These are phyloP conservation scores for Eremobia ochroleuca DNA, from an alignment of 2,888 invertebrate species.

Conservation along the genomic window DNA sequence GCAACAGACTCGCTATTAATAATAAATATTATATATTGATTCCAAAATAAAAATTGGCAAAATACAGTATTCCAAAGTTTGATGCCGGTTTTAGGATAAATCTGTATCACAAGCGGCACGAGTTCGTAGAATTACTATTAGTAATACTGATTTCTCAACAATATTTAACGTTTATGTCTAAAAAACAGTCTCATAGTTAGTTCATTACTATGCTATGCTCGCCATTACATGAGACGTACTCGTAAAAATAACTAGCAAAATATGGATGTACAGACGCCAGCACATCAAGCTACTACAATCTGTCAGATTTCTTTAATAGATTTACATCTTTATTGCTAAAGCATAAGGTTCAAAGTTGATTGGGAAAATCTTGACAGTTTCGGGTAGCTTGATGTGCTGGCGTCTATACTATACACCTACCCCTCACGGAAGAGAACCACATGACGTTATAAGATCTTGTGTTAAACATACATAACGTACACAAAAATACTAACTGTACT, in stretches of 20 bases:
- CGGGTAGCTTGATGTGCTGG: too few relatives aligned
- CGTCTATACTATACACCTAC: neutral
- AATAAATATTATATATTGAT: too few relatives aligned
- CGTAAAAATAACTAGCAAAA: neutral
- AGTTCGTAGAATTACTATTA: neutral
- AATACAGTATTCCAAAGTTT: neutral
- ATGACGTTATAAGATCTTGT: neutral
- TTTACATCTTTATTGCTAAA: too few relatives aligned
- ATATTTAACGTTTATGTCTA: neutral
- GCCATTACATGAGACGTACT: neutral
- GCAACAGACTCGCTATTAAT: neutral
- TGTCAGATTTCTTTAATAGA: too few relatives aligned
- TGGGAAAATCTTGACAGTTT: too few relatives aligned
- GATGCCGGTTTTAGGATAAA: neutral
- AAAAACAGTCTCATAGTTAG: neutral
- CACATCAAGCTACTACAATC: too few relatives aligned
- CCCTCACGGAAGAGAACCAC: neutral
- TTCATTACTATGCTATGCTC: neutral
- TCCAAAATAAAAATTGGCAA: neutral
- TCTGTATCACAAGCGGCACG: neutral
- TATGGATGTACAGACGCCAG: too few relatives aligned
- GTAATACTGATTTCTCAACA: neutral
- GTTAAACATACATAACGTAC: neutral
- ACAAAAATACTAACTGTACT: conserved; percentile 8
- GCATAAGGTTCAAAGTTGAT: too few relatives aligned